Evolutionary conservation across 2,888 invertebrate genomes (phyloP).

Genomic region (Pherbina coryleti): DNA sequence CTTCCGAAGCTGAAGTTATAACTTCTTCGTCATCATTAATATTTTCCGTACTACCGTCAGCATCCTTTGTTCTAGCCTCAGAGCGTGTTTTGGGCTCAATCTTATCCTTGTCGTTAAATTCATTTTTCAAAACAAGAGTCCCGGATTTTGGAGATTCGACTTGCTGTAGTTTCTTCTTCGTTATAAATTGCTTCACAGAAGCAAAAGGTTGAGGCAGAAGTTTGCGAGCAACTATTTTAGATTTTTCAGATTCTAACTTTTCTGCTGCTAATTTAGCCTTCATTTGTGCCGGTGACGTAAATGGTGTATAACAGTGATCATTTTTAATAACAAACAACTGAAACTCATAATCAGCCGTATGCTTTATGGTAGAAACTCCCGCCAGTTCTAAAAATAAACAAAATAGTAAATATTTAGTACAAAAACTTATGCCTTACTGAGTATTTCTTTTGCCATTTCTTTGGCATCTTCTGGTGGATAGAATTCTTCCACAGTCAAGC

Average conservation of each 20-base stretch:
- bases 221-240: constrained; percentile 54
- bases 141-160: constrained; percentile 1
- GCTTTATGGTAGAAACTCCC: constrained; percentile 63
- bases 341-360: constrained; percentile 65
- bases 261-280: constrained; percentile 57
- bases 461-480: constrained; percentile 72
- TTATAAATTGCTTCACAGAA: constrained; percentile 51
- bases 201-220: constrained; percentile 49
- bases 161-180: constrained; percentile 52
- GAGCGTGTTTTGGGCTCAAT: constrained; percentile 23
- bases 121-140: neutral
- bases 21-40: constrained; percentile 54
- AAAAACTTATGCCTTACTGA: constrained; percentile 57
- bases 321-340: constrained; percentile 74
- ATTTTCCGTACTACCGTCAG: constrained; percentile 38
- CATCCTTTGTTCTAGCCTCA: constrained; percentile 33
- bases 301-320: constrained; percentile 86
- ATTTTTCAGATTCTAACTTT: constrained; percentile 55
- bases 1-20: constrained; percentile 51
- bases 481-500: constrained; percentile 77
- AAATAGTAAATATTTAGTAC: neutral
- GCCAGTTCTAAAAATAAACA: constrained; percentile 59
- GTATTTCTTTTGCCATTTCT: constrained; percentile 70
- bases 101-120: constrained; percentile 24
- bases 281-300: constrained; percentile 76